A percentile compares a stretch with the other conserved stretches of the same genome.
These are phyloP conservation scores for Eulithis testata DNA, from an alignment of 2,888 invertebrate species.

Conservation along the genomic window DNA sequence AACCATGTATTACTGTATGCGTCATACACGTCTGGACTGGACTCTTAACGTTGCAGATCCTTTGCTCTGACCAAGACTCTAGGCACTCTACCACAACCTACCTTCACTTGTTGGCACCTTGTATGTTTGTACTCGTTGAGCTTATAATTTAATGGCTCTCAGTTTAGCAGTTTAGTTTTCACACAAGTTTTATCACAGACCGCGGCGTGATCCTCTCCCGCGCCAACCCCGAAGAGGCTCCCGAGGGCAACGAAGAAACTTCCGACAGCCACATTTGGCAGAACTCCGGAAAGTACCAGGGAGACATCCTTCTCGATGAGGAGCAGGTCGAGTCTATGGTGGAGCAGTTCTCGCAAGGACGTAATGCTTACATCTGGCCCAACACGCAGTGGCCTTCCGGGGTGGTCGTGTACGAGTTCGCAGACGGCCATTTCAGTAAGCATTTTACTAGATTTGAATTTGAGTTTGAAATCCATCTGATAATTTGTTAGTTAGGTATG, in stretches of 20 bases:
- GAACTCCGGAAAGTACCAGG: conserved; percentile 64
- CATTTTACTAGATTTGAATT: not conserved
- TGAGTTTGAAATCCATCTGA: no score
- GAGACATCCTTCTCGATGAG: conserved; percentile 61
- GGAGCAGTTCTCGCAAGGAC: conserved; percentile 48
- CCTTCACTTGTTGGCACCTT: no score
- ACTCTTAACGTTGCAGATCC: no score
- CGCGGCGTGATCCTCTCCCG: conserved; percentile 46
- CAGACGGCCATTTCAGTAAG: conserved; percentile 48
- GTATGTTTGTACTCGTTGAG: no score
- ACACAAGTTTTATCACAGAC: conserved; percentile 4
- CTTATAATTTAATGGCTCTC: no score
- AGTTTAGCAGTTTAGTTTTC: not conserved
- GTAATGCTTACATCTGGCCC: conserved; percentile 57
- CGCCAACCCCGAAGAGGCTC: conserved; percentile 41
- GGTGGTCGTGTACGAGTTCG: conserved; percentile 56
- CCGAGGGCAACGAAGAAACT: conserved; percentile 29
- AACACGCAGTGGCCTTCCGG: conserved; percentile 56
- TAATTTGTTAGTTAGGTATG: no score
- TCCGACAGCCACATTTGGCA: conserved; percentile 47
- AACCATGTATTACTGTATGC: no score
- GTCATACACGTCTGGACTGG: no score
- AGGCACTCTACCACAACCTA: no score
- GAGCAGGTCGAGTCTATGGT: conserved; percentile 53
- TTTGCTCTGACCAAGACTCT: no score